Base-by-base conservation (phyloP, 64 coral and sea anemone species). In the Montipora efflorescens region DNA sequence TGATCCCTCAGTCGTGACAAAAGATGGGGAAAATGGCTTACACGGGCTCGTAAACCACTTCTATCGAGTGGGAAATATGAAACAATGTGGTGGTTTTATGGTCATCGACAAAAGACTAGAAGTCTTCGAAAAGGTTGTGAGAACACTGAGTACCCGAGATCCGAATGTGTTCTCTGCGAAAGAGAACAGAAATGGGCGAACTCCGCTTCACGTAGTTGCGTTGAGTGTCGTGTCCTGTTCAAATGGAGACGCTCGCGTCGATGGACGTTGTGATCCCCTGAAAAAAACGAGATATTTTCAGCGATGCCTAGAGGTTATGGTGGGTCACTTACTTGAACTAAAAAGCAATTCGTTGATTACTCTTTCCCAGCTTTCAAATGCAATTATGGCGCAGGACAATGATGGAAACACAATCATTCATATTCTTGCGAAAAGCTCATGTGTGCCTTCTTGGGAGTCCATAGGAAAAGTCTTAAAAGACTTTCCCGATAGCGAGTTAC, bases 121-220 rank as follows among this genome's bases (percentile, higher is more conserved):
- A 12, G 82, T 95, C 23, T 95, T 95, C 90, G 88, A 95, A 81
- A 75, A 90, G 66, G 83, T 95, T 47, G 93, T 95, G 58, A 90
- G 77, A 44, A 82, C 80, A 57, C 87, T 95, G 16, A 81, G 93
- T 16, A 51, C 64, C 7, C 80, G 83, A 45, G 80, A 95, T 2
- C 88, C 88, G 20, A 95, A 77, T n/a, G 90, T 95, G 67, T 95
- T 95, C 51, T 74, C 46, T 58, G n/a, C 78, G 20, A 95, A 83
- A 44, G 93, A 95, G 9, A 71, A 74, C 0, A 85, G 25, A 46
- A 68, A 89, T n/a, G 79, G 78, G 19, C 80, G 90, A 77, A 95
- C 93, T 0, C 79, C 93, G 7, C 75, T 95, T 13, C 93, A 95
- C 23, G 82, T 90, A 12, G 88, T 88, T 4, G 93, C 93, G 0